Base-by-base conservation (phyloP, 1,140 invertebrate species). In the Drosophila suzukii region DNA sequence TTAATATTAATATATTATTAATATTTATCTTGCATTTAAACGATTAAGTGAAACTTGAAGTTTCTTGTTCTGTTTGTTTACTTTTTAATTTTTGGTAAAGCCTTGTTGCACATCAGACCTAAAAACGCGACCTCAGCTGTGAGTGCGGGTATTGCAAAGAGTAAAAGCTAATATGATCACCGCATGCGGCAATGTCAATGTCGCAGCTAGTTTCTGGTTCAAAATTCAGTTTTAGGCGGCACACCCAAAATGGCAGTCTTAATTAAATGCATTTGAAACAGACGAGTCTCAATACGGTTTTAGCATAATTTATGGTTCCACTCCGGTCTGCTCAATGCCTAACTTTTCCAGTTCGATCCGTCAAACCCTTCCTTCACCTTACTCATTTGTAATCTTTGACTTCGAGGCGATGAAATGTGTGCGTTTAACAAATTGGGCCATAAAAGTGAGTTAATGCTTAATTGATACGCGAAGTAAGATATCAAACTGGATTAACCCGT, bases 241-340 rank as follows among this genome's bases (percentile, higher is more conserved):
- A 80, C 84, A 88, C 84, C 84, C 84, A 89, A 88, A 78, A 86
- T 47, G 41, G 13, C 44, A 36, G 54, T 12, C 72, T 84, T 83
- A 78, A 75, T 75, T 77, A 89, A 83, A 83, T 89, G 85, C 75
- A 80, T 89, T 78, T 55, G 63, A 75, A 47, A 58, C 43, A 60
- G 36, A 51, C 43, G 53, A 36, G 51, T 73, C 44, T 62, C 62
- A 41, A 78, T 62, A 62, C 58, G 68, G 67, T 62, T 82, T 88
- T 89, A 74, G 83, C 84, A 88, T 89, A 89, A 88, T 88, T 88
- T 88, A 88, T 88, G 53, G 68, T 73, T 53, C 62, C 79, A 79
- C 75, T 75, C 65, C 46, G 77, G 24, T 41, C 55, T 49, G 38
- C 55, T 60, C 62, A 68, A 80, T 80, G 55, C 24, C 58, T 66